Conservation (phyloP, 2,797 vertebrate genomes). For the Phylloscopus collybita region DNA sequence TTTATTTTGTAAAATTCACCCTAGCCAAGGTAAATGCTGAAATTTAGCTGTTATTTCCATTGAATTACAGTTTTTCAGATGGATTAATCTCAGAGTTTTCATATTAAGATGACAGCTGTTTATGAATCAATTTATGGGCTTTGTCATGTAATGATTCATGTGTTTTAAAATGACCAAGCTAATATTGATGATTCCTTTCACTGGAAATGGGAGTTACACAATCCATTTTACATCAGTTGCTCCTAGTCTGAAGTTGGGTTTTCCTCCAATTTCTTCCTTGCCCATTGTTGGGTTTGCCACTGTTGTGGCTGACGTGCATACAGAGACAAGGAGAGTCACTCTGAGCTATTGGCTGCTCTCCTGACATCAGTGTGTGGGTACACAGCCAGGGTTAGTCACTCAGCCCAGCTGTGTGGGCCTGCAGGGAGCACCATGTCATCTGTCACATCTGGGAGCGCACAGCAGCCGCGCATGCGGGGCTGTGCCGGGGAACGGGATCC, state of each 20-base stretch:
- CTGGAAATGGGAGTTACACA: background rate
- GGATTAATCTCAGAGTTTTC: constrained; percentile 18
- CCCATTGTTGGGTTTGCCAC: constrained; percentile 12
- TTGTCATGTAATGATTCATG: constrained; percentile 53
- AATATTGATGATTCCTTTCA: background rate
- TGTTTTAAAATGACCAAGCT: background rate
- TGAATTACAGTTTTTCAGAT: background rate
- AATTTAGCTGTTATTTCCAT: constrained; percentile 28
- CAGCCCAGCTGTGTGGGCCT: constrained; percentile 68
- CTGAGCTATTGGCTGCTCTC: constrained; percentile 33
- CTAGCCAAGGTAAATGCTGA: background rate
- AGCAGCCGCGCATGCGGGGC: background rate
- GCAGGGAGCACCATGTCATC: constrained; percentile 15
- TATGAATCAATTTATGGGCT: constrained; percentile 40
- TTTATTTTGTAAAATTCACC: background rate
- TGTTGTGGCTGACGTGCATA: constrained; percentile 5
- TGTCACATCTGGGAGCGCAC: constrained; percentile 3
- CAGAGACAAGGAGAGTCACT: constrained; percentile 36
- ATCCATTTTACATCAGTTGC: constrained; percentile 1
- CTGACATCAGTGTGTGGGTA: constrained; percentile 70
- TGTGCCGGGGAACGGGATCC: background rate
- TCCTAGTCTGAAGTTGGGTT: background rate
- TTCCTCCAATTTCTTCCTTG: background rate
- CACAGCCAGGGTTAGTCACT: constrained; percentile 71
- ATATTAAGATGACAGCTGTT: background rate